Percentiles rank a stretch among this genome's conserved stretches.
phyloP scores from a whole-genome alignment of 1,140 invertebrate genomes.

The Steinernema feltiae region DNA sequence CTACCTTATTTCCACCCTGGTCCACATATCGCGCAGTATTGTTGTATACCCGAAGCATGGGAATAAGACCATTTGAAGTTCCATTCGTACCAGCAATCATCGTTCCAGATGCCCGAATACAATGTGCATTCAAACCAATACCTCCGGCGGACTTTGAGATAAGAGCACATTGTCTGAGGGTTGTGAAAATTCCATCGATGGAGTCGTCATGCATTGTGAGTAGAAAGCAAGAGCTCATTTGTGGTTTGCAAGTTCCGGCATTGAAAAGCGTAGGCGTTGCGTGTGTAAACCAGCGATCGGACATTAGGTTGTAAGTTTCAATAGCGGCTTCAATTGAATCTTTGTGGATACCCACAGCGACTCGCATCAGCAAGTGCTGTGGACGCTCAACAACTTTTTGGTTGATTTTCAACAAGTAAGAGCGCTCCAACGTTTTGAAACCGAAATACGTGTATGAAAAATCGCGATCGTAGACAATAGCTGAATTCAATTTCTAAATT shows the following conservation, averaged over 20 bases:
- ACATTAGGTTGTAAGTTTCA: conserved; percentile 83
- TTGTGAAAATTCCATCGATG: conserved; percentile 92
- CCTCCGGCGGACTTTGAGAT: conserved; percentile 94
- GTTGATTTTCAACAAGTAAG: conserved; percentile 85
- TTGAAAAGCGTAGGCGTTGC: conserved; percentile 91
- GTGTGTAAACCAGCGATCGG: conserved; percentile 91
- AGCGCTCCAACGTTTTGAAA: conserved; percentile 90
- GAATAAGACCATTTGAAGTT: conserved; percentile 86
- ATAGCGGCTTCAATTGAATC: conserved; percentile 39
- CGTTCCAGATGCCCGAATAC: conserved; percentile 80
- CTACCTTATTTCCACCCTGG: conserved; percentile 83
- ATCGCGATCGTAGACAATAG: conserved; percentile 92
- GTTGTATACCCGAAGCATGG: conserved; percentile 89
- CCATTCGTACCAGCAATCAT: conserved; percentile 90
- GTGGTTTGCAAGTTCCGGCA: conserved; percentile 79
- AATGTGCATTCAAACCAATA: conserved; percentile 92
- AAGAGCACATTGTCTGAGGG: conserved; percentile 82
- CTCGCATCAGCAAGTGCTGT: conserved; percentile 95
- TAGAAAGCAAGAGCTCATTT: conserved; percentile 87
- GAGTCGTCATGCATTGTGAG: conserved; percentile 91
- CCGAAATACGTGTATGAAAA: conserved; percentile 96
- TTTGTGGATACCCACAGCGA: conserved; percentile 82
- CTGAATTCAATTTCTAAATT: conserved; percentile 70
- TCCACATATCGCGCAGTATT: conserved; percentile 91
- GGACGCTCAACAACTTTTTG: conserved; percentile 88